Percentiles rank a stretch among this genome's conserved stretches.
phyloP scores from a whole-genome alignment of 2,888 invertebrate genomes.

The Coecobrya sp. region DNA sequence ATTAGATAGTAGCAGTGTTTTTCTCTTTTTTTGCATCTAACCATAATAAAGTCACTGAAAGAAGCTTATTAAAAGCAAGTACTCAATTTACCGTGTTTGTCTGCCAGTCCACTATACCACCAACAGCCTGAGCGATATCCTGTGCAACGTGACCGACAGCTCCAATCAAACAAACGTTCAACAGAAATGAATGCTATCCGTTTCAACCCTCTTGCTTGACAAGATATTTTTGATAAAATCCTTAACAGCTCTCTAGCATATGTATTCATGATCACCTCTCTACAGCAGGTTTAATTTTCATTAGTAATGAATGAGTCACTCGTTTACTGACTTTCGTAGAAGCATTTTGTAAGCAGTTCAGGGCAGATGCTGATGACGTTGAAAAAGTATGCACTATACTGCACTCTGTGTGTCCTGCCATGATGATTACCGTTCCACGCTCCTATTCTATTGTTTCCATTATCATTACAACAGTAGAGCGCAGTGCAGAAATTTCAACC shows the following conservation, averaged over 20 bases:
- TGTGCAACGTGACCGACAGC: no score
- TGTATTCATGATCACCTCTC: not conserved
- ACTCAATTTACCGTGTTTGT: not conserved
- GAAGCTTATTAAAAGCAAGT: no score
- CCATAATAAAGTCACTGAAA: no score
- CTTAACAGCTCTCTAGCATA: no score
- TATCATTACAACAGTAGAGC: not conserved
- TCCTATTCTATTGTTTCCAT: conserved; percentile 42
- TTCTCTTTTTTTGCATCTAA: not conserved
- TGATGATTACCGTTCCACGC: conserved; percentile 41
- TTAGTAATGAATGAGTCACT: conserved; percentile 11
- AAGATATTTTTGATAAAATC: not conserved
- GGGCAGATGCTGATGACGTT: not conserved
- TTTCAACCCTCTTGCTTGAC: no score
- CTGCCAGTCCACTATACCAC: not conserved
- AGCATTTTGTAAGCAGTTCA: not conserved
- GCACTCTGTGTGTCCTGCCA: not conserved
- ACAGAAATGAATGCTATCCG: no score
- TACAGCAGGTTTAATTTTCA: not conserved
- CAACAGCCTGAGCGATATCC: not conserved
- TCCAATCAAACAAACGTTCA: no score
- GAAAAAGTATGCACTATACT: not conserved
- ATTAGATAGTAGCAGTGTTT: not conserved
- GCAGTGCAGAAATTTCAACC: conserved; percentile 9
- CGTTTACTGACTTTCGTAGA: conserved; percentile 2